Base-by-base conservation (phyloP, 2,113 vertebrate genomes). In the Daboia siamensis region DNA sequence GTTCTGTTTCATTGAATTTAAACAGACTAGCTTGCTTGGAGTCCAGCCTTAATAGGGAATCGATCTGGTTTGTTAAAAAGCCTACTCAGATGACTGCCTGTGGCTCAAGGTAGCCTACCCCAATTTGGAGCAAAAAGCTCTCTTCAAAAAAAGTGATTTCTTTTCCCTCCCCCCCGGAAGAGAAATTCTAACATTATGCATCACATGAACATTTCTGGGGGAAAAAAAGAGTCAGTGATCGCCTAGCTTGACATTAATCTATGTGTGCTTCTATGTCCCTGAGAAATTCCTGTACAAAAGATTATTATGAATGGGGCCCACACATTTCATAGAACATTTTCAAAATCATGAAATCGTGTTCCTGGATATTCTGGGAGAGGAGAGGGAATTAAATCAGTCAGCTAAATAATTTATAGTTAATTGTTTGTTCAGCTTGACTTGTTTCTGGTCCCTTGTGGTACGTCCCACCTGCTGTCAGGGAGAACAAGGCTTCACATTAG, bases 361-460 rank as follows among this genome's bases (percentile, higher is more conserved):
- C 33, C 44, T 0, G 5, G 20, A 21, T 55, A 1, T 3, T 0
- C 48, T 91, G 56, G 69, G 59, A 86, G 74, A 21, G 23, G 88
- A 11, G 44, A 26, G 29, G 74, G 64, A 88, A 52, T 54, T 86
- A 92, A 88, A 90, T 48, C 0, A 86, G 88, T 57, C 90, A 93
- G 87, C 33, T 64, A 90, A 91, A 86, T 44, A 64, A 91, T 93
- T 92, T 64, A 87, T 87, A 84, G 87, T 86, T 91, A 90, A 88
- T 86, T 88, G 2, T 89, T 91, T 52, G 29, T 69, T 94, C 74
- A 5, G 74, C 0, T 86, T 89, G 26, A 0, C 39, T 91, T 13
- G 1, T 86, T 91, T 23, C 69, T 59, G 59, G 87, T 26, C 57
- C 89, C 56, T 3, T 17, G 3, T 80, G 0, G 17, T 56, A 93